These are phyloP conservation scores for Phalloptychus januarius DNA, from an alignment of 2,797 vertebrate species.

Conservation along the genomic window DNA sequence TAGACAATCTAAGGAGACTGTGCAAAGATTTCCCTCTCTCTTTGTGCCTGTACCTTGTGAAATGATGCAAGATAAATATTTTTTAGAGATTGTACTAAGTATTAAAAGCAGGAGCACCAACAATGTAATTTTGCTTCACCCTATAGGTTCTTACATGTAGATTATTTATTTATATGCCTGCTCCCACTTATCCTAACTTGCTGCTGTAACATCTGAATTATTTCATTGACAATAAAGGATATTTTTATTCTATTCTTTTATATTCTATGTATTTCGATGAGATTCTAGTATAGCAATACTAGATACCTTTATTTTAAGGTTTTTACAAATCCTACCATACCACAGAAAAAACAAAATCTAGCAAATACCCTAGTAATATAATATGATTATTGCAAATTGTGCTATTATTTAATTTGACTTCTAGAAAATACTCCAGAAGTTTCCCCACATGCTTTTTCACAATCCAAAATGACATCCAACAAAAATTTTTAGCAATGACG, in stretches of 20 bases:
- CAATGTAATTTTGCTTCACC: neutral
- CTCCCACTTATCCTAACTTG: too few species aligned
- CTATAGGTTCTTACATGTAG: too few species aligned
- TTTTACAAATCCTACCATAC: neutral
- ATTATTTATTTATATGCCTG: too few species aligned
- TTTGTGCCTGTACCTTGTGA: neutral
- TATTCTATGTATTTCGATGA: neutral
- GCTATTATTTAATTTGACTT: neutral
- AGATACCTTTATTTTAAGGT: neutral
- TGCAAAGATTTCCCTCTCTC: too few species aligned
- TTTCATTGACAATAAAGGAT: too few species aligned
- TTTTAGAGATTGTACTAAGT: neutral
- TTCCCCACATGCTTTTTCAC: neutral
- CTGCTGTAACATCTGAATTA: too few species aligned
- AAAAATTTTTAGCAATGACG: neutral
- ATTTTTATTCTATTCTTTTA: too few species aligned
- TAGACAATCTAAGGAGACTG: too few species aligned
- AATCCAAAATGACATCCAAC: neutral
- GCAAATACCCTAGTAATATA: neutral
- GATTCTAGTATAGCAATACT: neutral
- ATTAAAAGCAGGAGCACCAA: neutral
- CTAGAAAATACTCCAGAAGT: neutral
- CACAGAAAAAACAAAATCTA: neutral
- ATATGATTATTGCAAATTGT: neutral
- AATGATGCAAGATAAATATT: neutral